These are phyloP conservation scores for Chamaea fasciata DNA, from an alignment of 2,113 vertebrate species.

Conservation along the genomic window DNA sequence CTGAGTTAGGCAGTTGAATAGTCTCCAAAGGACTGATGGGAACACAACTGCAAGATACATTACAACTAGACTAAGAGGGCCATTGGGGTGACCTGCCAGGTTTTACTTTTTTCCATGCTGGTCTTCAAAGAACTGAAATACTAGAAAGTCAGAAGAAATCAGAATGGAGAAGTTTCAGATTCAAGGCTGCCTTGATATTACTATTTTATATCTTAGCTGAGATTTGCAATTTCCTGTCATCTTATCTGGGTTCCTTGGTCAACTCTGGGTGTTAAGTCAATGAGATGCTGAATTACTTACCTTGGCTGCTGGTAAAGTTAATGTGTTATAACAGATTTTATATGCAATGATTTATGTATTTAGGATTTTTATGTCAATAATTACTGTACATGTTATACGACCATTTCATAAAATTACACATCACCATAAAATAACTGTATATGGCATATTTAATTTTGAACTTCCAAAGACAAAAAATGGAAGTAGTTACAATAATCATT, in stretches of 20 bases:
- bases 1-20: slow-evolving; percentile 34
- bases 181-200: neutral
- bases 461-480: slow-evolving; percentile 73
- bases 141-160: neutral
- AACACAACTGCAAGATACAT: neutral
- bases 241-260: slow-evolving; percentile 45
- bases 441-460: slow-evolving; percentile 77
- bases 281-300: slow-evolving; percentile 67
- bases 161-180: neutral
- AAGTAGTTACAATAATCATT: slow-evolving; percentile 79
- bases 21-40: slow-evolving; percentile 50
- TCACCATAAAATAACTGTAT: slow-evolving; percentile 74
- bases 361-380: slow-evolving; percentile 76
- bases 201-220: slow-evolving; percentile 31
- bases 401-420: slow-evolving; percentile 75
- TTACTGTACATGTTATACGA: slow-evolving; percentile 70
- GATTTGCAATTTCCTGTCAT: slow-evolving; percentile 55
- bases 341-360: slow-evolving; percentile 69
- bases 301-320: slow-evolving; percentile 70
- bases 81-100: neutral
- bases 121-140: neutral
- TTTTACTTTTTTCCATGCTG: neutral
- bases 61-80: neutral
- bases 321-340: slow-evolving; percentile 68
- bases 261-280: slow-evolving; percentile 52